Base-by-base conservation (phyloP, 2,113 vertebrate species). In the Triplophysa siluroides region DNA sequence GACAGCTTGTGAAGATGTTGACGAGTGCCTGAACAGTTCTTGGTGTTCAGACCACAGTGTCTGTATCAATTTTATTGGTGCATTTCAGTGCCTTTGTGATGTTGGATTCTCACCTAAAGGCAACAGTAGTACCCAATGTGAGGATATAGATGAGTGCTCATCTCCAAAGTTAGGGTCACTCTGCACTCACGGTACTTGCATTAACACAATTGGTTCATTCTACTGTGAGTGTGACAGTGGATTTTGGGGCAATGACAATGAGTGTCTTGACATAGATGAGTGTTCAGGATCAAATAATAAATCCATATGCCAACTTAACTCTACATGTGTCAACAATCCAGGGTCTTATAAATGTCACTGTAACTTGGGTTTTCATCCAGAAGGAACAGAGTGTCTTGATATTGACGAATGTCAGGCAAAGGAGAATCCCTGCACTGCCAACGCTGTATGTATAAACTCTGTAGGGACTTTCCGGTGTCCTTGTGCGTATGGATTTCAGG, bases 211-310 rank as follows among this genome's bases (percentile, higher is more conserved):
- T 0, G 93, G 94, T 1, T 94, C 92, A 1, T 95, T 92, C 83
- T 81, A 87, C 81, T 95, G 94, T 56, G 61, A 85, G 10, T 95
- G 94, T 52, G 16, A 80, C 14, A 1, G 45, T 23, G 94, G 93
- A 62, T 94, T 93, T 84, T 80, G 84, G 86, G 90, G 85, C 76
- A 93, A 92, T 72, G 83, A 69, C 16, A 93, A 87, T 0, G 21
- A 78, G 52, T 95, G 94, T 50, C 1, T 89, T 14, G 94, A 95
- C 85, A 78, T 91, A 23, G 90, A 95, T 70, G 94, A 95, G 84
- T 95, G 94, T 81, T 81, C 82, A 1, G 26, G 52, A 62, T 70
- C 68, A 10, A 9, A 21, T 2, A 91, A 90, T 82, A 41, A 84
- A n/a, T 87, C 90, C 11, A 65, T 83, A 54, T 94, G 94, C 71